Evolutionary conservation across 53 echinoderm and acorn worm genomes (phyloP), one percentile per base, ranked within the genome.

Genomic region (Arbacia lixula): DNA sequence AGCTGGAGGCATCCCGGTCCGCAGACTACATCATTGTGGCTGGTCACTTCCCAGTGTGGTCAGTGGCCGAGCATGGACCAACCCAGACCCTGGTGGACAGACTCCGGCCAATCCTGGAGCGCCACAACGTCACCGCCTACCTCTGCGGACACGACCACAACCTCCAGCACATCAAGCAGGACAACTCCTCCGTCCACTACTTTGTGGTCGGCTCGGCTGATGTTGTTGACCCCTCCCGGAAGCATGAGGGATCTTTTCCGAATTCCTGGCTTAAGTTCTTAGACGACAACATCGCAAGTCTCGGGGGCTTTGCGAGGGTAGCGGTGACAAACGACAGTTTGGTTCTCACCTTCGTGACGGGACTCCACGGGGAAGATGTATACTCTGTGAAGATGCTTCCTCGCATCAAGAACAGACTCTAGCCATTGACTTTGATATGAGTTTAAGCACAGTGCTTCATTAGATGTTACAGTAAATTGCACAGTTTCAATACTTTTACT

Each of bases 31-130:
- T 97, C 30, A 88, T 97, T 42, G 90, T 97, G 3, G 90, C 92
- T 17, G 97, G 97, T 42, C 97, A 97, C 61, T 97, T 88, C 35
- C 97, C 97, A 0, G 97, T 97, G 26, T 97, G 97, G 97, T 97
- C 97, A 3, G 77, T 97, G 8, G 97, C 94, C 9, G 94, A 97
- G 39, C 97, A 97, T 79, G 97, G 97, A 22, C 97, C 97, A 8
- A 97, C 97, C 2, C 16, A 46, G 9, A 16, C 41, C 64, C 90
- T 97, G 17, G 97, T 97, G 25, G 40, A 63, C 40, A 61, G 53
- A 37, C 71, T 97, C 66, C 69, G 75, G 16, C 97, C 97, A 17
- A 39, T 94, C 28, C 84, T 97, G 25, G 86, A 84, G 66, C 89
- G 94, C 77, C 94, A 97, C 84, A 85, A 85, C 22, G 97, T 92